A percentile compares a stretch with the other conserved stretches of the same genome.
Conservation (phyloP, 2,113 vertebrate species). For the Gadus chalcogrammus region DNA sequence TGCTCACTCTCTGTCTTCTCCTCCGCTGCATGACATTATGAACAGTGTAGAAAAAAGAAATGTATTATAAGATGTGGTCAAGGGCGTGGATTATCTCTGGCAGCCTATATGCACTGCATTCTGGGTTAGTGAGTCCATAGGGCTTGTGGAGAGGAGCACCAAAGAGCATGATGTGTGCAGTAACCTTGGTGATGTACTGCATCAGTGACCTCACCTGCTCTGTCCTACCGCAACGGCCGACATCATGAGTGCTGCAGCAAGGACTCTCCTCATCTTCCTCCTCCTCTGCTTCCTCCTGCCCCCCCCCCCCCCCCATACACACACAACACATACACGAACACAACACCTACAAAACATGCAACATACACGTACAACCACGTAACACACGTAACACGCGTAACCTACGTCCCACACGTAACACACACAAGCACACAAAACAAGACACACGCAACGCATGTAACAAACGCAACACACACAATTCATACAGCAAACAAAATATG, state of each 20-base stretch:
- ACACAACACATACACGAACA: background rate
- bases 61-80: slow-evolving; percentile 70
- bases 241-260: slow-evolving; percentile 63
- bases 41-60: slow-evolving; percentile 66
- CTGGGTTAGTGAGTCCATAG: slow-evolving; percentile 35
- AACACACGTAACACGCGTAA: no score
- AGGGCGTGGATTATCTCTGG: slow-evolving; percentile 60
- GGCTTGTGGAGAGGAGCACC: slow-evolving; percentile 31
- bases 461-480: no score
- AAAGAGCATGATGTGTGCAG: slow-evolving; percentile 51
- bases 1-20: slow-evolving; percentile 15
- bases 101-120: slow-evolving; percentile 52
- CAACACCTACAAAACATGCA: slow-evolving; percentile 12
- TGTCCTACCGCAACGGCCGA: slow-evolving; percentile 51
- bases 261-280: slow-evolving; percentile 1
- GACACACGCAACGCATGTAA: no score
- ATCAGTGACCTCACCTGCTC: slow-evolving; percentile 69
- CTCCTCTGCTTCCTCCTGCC: slow-evolving; percentile 17
- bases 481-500: no score
- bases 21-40: slow-evolving; percentile 57
- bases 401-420: no score
- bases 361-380: slow-evolving; percentile 27
- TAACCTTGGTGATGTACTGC: slow-evolving; percentile 71
- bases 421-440: no score
- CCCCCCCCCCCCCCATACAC: slow-evolving; percentile 1